These are phyloP conservation scores for Drosophila lutescens DNA, from an alignment of 2,888 invertebrate genomes.

Conservation along the genomic window DNA sequence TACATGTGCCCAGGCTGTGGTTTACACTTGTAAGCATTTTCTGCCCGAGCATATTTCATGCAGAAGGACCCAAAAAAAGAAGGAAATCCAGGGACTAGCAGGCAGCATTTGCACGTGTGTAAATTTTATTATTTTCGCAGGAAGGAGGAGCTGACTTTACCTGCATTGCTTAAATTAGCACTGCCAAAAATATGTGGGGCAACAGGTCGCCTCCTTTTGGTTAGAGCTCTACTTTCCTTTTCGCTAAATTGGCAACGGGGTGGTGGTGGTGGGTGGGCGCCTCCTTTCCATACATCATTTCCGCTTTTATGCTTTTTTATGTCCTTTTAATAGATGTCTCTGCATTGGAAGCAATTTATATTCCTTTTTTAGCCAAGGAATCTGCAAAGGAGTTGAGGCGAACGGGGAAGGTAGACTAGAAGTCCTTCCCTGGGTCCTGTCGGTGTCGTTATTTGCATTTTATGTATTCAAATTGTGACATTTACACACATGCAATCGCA, in stretches of 20 bases:
- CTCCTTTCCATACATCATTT: constrained; percentile 68
- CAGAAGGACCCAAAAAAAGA: constrained; percentile 33
- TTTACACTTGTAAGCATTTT: constrained; percentile 78
- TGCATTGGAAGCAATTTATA: constrained; percentile 74
- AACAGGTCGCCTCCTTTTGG: constrained; percentile 62
- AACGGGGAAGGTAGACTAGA: constrained; percentile 15
- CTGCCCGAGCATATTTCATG: constrained; percentile 71
- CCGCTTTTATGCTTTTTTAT: constrained; percentile 73
- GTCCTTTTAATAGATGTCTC: constrained; percentile 77
- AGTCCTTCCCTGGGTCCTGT: constrained; percentile 36
- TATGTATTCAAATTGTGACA: constrained; percentile 79
- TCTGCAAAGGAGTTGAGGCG: constrained; percentile 36
- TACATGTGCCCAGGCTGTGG: constrained; percentile 73
- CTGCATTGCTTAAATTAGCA: constrained; percentile 70
- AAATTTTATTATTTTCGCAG: constrained; percentile 66
- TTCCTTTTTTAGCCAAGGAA: constrained; percentile 41
- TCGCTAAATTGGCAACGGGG: constrained; percentile 28
- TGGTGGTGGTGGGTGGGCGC: constrained; percentile 4
- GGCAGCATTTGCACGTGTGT: constrained; percentile 74
- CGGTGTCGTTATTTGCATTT: constrained; percentile 69
- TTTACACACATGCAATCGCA: constrained; percentile 59
- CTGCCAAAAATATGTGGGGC: constrained; percentile 59
- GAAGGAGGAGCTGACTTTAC: constrained; percentile 32
- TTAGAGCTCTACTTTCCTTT: constrained; percentile 58
- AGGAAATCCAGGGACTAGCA: constrained; percentile 26